Base-by-base conservation (phyloP, 2,888 invertebrate genomes). In the Pyrrhosoma nymphula region DNA sequence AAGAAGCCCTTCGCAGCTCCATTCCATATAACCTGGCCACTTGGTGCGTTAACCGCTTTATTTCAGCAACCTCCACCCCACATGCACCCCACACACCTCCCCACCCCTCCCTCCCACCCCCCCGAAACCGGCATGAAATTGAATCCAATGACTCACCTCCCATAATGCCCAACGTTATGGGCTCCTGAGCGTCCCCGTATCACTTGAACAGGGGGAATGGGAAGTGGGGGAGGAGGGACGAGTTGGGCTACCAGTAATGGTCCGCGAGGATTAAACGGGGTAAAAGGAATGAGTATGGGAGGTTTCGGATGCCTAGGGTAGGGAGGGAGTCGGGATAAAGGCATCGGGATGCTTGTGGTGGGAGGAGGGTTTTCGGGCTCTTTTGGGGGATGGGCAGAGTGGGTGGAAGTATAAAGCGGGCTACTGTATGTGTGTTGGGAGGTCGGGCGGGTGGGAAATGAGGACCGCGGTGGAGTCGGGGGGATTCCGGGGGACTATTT, bases 101-200 rank as follows among this genome's bases (percentile, higher is more conserved):
- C 16, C 60, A n/a, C 20, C 10, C 69, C 26, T 6, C 16, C 18
- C 0, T 35, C 14, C 30, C 16, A 0, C 35, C 35, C 30, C 26
- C 1, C 93, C 93, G 47, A 26, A 55, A 16, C 56, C 55, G n/a
- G 89, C 56, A 47, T 56, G 47, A 63, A 93, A 93, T 93, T 93
- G 93, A 93, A 93, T 93, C 93, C 47, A 47, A 63, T 39, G 69
- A 69, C 26, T 69, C 69, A 60, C 60, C 56, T 56, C 39, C 26
- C 30, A 14, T 93, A 69, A 69, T 93, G 47, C 47, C 35, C 89
- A 55, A 56, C 56, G 89, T 89, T 89, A 89, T 89, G 89, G 56
- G 26, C 55, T 89, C 89, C 89, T 35, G 82, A 82, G 93, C 39
- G 93, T 93, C 93, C 82, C 20, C 35, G 56, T 93, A 93, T 63